Evolutionary conservation across 1,140 invertebrate genomes (phyloP), one percentile per base, ranked within the genome.

Genomic region (Uloborus diversus): DNA sequence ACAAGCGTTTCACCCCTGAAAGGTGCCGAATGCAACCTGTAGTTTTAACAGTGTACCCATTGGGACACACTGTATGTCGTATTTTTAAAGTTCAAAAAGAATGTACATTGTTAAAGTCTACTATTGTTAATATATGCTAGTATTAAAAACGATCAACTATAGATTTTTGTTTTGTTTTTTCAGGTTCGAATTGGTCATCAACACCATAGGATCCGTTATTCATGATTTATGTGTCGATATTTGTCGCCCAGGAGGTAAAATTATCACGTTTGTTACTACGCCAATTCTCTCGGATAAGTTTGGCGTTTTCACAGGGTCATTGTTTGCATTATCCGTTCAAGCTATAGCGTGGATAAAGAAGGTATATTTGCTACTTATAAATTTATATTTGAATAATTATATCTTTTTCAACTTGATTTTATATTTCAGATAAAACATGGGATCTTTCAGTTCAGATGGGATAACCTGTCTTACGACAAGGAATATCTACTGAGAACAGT

Each of bases 141-240:
- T n/a, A n/a, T n/a, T n/a, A n/a, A n/a, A n/a, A n/a, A n/a, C n/a
- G n/a, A n/a, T n/a, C n/a, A n/a, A n/a, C n/a, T n/a, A n/a, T n/a
- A n/a, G n/a, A n/a, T n/a, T n/a, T n/a, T n/a, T n/a, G n/a, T n/a
- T n/a, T n/a, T 78, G 4, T 64, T 65, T 82, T 35, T 56, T 35
- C 81, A 90, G 89, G 82, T 92, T 88, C 82, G 88, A 91, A 84
- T 84, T 88, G 30, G 88, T 90, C 82, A 88, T 90, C 85, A 90
- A 89, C 82, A 89, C 89, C 35, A 88, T 87, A 23, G 88, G 87
- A 27, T 53, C 84, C 23, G 86, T 87, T 17, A 82, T 88, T 76
- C 85, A 88, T 78, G 83, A 85, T 32, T 85, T 87, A 71, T 87
- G 89, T 57, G 86, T 87, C 49, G 85, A 85, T 82, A 82, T 87